Base-by-base conservation (phyloP, 2,888 invertebrate genomes). In the Eurois occulta region DNA sequence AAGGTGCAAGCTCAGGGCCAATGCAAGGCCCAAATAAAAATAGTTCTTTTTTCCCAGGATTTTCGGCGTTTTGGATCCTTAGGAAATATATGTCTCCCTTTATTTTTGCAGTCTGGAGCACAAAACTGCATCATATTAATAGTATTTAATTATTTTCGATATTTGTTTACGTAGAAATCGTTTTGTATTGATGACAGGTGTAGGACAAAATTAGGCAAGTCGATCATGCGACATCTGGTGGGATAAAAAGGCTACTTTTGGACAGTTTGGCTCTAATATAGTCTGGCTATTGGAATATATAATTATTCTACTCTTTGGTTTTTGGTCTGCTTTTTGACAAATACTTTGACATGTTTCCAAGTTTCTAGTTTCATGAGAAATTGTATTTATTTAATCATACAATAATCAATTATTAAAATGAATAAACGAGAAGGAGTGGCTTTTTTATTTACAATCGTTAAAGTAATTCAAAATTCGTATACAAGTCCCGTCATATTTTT, bases 401-500 rank as follows among this genome's bases (percentile, higher is more conserved):
- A 62, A 58, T 68, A 32, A 32, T 41, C 16, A 21, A 77, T 48
- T n/a, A 60, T 28, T 28, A 87, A 35, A 55, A 93, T 93, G 93
- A 82, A 91, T 80, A 80, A 81, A 71, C 75, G 85, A 18, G 80
- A 88, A 69, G 83, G 77, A 28, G 60, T 81, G 0, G 13, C 48
- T 28, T 90, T 90, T 73, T 66, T 93, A 64, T 90, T 90, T 67
- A 85, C 78, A 11, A 88, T 93, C 78, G 87, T 85, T 6, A 89
- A 86, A 74, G 92, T 91, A 88, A 86, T 92, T 58, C 90, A 91
- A 80, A 77, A 83, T 46, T 92, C 92, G 6, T 91, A 90, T 58
- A 90, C 91, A 73, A 89, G 74, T 48, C 93, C 93, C 0, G 90
- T 93, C 7, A 91, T 93, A 77, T 84, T 91, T n/a, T 69, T 93